phyloP scores from a whole-genome alignment of 2,888 invertebrate genomes.

The Calameuta pallipes region DNA sequence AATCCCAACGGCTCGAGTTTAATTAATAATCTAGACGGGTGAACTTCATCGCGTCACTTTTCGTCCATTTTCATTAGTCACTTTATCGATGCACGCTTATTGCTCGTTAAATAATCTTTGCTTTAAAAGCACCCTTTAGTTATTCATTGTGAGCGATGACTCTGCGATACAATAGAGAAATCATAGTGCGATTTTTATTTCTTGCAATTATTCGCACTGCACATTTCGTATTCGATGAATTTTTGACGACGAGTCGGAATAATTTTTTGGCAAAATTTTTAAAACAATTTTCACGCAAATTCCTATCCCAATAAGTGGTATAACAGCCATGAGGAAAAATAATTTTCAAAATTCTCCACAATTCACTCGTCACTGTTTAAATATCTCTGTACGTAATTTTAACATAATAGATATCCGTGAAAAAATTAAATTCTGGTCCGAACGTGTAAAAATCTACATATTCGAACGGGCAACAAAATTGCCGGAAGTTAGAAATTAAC shows the following conservation, averaged over 20 bases:
- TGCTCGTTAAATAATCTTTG: background rate
- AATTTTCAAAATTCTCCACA: background rate
- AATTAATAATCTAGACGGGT: background rate
- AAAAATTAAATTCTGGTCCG: background rate
- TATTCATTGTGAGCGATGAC: background rate
- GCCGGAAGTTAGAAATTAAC: background rate
- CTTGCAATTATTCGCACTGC: background rate
- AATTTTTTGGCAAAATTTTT: too few relatives aligned
- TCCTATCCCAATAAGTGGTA: background rate
- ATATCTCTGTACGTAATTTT: background rate
- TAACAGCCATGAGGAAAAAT: background rate
- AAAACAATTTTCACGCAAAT: background rate
- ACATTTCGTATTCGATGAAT: background rate
- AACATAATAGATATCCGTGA: background rate
- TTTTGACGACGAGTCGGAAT: background rate
- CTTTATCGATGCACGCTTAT: background rate
- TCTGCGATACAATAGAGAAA: background rate
- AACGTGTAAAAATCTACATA: background rate
- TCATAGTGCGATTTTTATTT: background rate
- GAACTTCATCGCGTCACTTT: background rate
- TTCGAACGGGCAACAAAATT: background rate
- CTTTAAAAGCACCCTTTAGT: background rate
- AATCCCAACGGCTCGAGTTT: background rate
- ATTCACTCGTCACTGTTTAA: background rate
- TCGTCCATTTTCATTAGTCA: background rate